Evolutionary conservation across 2,888 invertebrate species (phyloP), one percentile per base, ranked within the genome.

Genomic region (Teinopalpus imperialis): DNA sequence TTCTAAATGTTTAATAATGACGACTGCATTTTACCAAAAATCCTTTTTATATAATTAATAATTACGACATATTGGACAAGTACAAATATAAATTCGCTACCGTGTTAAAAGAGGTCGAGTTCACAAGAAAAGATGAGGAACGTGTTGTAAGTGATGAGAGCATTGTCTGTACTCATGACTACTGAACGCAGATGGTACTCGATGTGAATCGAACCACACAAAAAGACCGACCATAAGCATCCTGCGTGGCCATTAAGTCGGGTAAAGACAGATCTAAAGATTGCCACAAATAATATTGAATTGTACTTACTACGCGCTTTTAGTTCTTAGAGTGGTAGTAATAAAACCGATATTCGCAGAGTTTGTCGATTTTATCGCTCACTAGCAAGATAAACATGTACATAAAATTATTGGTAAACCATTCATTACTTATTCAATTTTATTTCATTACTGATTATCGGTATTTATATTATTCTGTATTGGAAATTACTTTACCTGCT

Each of bases 131-230:
- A 32, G 12, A 40, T 32, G 32, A 39, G 39, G 5, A 39, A 27
- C 21, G 27, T 16, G 10, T 32, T 12, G 30, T 30, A 35, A 46
- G 35, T 65, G 66, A 69, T 61, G 66, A 58, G 53, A 57, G 69
- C 66, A 74, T 74, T 73, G 74, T 76, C 67, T 67, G 61, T 60
- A 53, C 58, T 62, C 59, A 59, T 57, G 63, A 61, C 61, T 62
- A 63, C 62, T 54, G 67, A 69, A 65, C 66, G 66, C 62, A 53
- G 50, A 49, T 53, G 50, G 43, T 42, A 44, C 45, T 46, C 32
- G 43, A 47, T 54, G 42, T 36, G 24, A 18, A 39, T 40, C n/a
- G 18, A 34, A 26, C 23, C 14, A 43, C 49, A 56, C 54, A 60
- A 69, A 63, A 67, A 64, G 57, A 61, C 50, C 40, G 32, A 32